Evolutionary conservation across 1,140 invertebrate genomes (phyloP).

Genomic region (Pygmarrhopalites habei): DNA sequence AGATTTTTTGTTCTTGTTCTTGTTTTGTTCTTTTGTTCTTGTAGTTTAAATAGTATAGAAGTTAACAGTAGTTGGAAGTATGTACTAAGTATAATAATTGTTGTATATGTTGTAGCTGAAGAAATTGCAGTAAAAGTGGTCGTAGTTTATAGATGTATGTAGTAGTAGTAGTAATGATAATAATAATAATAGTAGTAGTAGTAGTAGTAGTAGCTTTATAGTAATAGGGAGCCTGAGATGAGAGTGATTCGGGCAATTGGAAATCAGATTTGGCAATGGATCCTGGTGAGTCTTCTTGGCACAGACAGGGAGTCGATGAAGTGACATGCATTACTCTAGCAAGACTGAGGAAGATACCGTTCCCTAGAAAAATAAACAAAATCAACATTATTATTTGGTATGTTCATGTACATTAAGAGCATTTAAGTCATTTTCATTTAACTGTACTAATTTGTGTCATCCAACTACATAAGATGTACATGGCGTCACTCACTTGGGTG

Average conservation of each 20-base stretch:
- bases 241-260: constrained; percentile 19
- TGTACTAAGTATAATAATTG: neutral
- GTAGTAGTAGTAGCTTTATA: neutral
- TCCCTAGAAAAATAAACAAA: constrained; percentile 22
- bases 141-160: too few species aligned
- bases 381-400: too few species aligned
- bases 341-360: constrained; percentile 26
- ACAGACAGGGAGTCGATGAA: constrained; percentile 32
- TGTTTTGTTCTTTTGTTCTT: too few species aligned
- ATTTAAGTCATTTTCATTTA: too few species aligned
- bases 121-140: neutral
- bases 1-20: too few species aligned
- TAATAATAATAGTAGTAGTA: neutral
- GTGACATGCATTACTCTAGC: constrained; percentile 21
- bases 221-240: constrained; percentile 18
- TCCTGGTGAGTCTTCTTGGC: constrained; percentile 31
- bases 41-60: neutral
- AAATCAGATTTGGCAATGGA: constrained; percentile 33
- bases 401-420: too few species aligned
- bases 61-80: too few species aligned
- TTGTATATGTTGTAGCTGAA: neutral
- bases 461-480: too few species aligned
- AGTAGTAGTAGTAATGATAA: neutral
- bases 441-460: too few species aligned
- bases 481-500: too few species aligned